Base-by-base conservation (phyloP, 2,113 vertebrate species). In the Promerops cafer region DNA sequence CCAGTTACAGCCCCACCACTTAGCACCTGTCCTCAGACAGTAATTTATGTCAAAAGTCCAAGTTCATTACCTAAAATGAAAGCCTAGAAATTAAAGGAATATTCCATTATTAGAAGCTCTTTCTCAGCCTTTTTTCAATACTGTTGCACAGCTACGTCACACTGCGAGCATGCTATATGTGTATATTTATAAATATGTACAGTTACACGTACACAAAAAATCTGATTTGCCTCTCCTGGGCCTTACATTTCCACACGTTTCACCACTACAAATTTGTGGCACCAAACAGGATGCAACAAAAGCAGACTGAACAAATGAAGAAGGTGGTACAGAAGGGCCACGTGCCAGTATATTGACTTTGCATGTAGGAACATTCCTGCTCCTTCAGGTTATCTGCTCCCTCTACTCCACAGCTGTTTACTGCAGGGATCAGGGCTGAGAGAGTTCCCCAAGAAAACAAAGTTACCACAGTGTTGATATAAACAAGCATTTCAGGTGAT, bases 71-170 rank as follows among this genome's bases (percentile, higher is more conserved):
- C 44, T 74, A 50, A 86, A 87, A 59, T 63, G 11, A 88, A 93
- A 90, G n/a, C 30, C 54, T 59, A 81, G 68, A 89, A 90, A 93
- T 91, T 78, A 92, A 92, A 86, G 79, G 31, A 69, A 39, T 90
- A 44, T 63, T 83, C 39, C 33, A 50, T 21, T 93, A 83, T 53
- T 39, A 52, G 16, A 83, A 89, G 52, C 12, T 18, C 19, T 49
- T 82, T 49, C 59, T 54, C 42, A 69, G 45, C 26, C 42, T 83
- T 56, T 66, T 66, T 39, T 76, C 63, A 74, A 39, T 45, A 61
- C 3, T 33, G 19, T 3, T 63, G 35, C 54, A 70, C 33, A 87
- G 49, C 40, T 40, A 31, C 3, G 3, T 35, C 54, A 47, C 30
- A 40, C 44, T 52, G n/a, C 1, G 4, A 78, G 21, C n/a, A 20